Evolutionary conservation across 92 coral and sea anemone genomes (phyloP), one percentile per base, ranked within the genome.

Genomic region (Micromussa lordhowensis): DNA sequence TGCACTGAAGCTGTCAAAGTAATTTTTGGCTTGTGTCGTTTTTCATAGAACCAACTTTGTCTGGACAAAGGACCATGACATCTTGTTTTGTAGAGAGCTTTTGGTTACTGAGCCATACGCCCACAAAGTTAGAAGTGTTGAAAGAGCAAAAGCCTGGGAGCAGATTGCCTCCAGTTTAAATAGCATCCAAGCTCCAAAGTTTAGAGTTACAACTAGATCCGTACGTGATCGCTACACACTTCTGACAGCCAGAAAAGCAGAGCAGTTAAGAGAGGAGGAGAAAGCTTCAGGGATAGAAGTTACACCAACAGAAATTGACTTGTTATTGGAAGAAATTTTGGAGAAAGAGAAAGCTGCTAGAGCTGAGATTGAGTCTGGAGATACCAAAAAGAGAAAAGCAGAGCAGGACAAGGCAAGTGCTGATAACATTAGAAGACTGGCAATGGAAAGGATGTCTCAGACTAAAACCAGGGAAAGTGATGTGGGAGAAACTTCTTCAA

Each of bases 381-480:
- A 78, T 29, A 85, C 66, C 82, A 81, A 69, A 72, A 85, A 85
- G 80, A 74, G 78, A 71, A 53, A 86, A 34, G 87, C 87, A 55
- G 82, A 90, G 59, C 68, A 85, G 28, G 85, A 90, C 18, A 85
- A 81, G 81, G 82, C 75, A 28, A 81, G 66, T 51, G 93, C 93
- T 28, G 89, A 68, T 40, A 85, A 86, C 57, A 75, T 85, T 51
- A 68, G 90, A 61, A 80, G 82, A 78, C 86, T 82, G 77, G 93
- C 93, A 63, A 90, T 90, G 93, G 93, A 90, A 82, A 85, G 86
- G 59, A 85, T 85, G 90, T 35, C 77, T 19, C 76, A 86, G 76
- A 86, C 85, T 53, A 79, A 58, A 40, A 84, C 71, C 71, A 84
- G 85, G 84, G 64, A 78, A 68, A 75, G 71, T 54, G 90, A 78